These are phyloP conservation scores for Leucophora obtusa DNA, from an alignment of 2,888 invertebrate genomes.

Conservation along the genomic window DNA sequence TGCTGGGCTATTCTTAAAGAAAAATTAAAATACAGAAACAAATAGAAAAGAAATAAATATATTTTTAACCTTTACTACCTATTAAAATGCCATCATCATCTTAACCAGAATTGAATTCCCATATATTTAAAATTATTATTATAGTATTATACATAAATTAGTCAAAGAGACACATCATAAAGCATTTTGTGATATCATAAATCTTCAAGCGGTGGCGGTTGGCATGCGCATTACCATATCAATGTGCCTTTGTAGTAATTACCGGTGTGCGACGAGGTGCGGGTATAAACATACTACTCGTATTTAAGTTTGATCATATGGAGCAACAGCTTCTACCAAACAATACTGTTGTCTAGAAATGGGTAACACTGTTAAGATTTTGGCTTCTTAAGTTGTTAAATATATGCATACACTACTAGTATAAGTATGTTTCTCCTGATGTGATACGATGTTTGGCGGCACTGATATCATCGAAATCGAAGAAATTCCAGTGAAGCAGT, in stretches of 20 bases:
- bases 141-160: constrained; percentile 72
- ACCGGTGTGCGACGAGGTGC: constrained; percentile 69
- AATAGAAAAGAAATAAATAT: background rate
- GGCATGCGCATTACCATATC: constrained; percentile 75
- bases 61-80: background rate
- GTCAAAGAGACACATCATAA: constrained; percentile 77
- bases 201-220: constrained; percentile 71
- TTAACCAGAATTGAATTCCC: constrained; percentile 64
- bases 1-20: too few relatives aligned
- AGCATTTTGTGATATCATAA: constrained; percentile 77
- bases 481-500: constrained; percentile 64
- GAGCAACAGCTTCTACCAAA: constrained; percentile 36
- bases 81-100: constrained; percentile 29
- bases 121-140: constrained; percentile 64
- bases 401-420: background rate
- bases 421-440: constrained; percentile 5
- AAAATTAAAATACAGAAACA: too few relatives aligned
- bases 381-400: constrained; percentile 63
- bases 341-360: constrained; percentile 46
- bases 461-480: constrained; percentile 58
- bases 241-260: constrained; percentile 67
- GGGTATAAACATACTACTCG: constrained; percentile 47
- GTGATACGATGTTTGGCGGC: constrained; percentile 45
- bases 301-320: constrained; percentile 39
- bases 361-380: constrained; percentile 62